Conservation (phyloP, 1,140 invertebrate genomes). For the Oedothorax gibbosus region DNA sequence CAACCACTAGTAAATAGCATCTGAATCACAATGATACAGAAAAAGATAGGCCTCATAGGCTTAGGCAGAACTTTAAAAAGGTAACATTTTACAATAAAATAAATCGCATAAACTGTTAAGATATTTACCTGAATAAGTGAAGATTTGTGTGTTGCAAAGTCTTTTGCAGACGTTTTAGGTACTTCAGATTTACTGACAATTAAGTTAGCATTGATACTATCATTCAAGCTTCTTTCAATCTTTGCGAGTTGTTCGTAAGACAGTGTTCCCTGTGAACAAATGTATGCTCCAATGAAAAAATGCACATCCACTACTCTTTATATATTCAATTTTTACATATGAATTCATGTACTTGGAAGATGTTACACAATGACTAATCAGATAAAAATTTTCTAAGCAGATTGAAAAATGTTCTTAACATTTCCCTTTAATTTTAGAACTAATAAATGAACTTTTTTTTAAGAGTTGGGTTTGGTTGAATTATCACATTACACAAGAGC, state of each 20-base stretch:
- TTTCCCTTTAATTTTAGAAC: not conserved
- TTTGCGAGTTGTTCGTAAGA: slow-evolving; percentile 8
- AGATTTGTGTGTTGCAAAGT: slow-evolving; percentile 23
- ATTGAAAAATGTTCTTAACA: not conserved
- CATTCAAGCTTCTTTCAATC: slow-evolving; percentile 19
- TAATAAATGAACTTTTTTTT: too few relatives aligned
- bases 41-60: too few relatives aligned
- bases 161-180: slow-evolving; percentile 3
- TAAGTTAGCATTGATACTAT: slow-evolving; percentile 12
- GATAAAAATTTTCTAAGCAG: too few relatives aligned
- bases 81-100: not conserved
- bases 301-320: not conserved
- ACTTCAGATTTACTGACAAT: not conserved
- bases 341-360: not conserved
- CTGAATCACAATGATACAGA: too few relatives aligned
- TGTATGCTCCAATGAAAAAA: not conserved
- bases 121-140: slow-evolving; percentile 24
- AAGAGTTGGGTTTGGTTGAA: too few relatives aligned
- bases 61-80: too few relatives aligned
- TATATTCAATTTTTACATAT: not conserved
- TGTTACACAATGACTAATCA: too few relatives aligned
- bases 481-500: too few relatives aligned
- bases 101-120: not conserved
- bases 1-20: too few relatives aligned
- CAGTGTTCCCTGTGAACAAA: slow-evolving; percentile 3